A percentile compares a stretch with the other conserved stretches of the same genome.
These are phyloP conservation scores for Ariolimax columbianus DNA, from an alignment of 2,888 invertebrate genomes.

Conservation along the genomic window DNA sequence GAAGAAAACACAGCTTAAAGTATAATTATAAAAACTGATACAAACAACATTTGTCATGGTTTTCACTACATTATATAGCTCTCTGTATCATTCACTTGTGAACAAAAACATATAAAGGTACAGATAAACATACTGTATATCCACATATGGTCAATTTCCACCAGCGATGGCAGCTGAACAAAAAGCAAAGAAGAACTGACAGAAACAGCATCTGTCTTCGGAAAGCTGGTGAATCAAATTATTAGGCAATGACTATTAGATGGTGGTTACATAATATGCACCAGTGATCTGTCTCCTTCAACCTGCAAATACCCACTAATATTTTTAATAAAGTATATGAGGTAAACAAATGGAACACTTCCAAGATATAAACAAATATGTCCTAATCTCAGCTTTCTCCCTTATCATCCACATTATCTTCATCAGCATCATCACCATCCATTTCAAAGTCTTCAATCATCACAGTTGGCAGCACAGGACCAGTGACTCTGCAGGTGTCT, in stretches of 20 bases:
- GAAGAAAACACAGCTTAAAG: too few species aligned
- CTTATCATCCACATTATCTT: slow-evolving; percentile 13
- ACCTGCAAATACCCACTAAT: not conserved
- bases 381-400: not conserved
- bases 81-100: too few species aligned
- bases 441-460: slow-evolving; percentile 55
- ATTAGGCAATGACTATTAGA: too few species aligned
- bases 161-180: too few species aligned
- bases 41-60: not conserved
- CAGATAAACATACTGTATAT: too few species aligned
- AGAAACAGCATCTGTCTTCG: too few species aligned
- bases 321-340: not conserved
- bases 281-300: not conserved
- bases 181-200: too few species aligned
- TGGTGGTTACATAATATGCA: not conserved
- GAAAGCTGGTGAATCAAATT: too few species aligned
- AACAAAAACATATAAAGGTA: too few species aligned
- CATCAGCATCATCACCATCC: slow-evolving; percentile 45
- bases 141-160: too few species aligned
- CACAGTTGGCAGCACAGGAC: slow-evolving; percentile 52
- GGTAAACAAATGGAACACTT: not conserved
- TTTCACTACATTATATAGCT: not conserved
- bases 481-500: slow-evolving; percentile 36
- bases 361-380: not conserved
- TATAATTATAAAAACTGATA: not conserved